These are phyloP conservation scores for Rotaria macrura DNA, from an alignment of 2,888 invertebrate genomes.

Conservation along the genomic window DNA sequence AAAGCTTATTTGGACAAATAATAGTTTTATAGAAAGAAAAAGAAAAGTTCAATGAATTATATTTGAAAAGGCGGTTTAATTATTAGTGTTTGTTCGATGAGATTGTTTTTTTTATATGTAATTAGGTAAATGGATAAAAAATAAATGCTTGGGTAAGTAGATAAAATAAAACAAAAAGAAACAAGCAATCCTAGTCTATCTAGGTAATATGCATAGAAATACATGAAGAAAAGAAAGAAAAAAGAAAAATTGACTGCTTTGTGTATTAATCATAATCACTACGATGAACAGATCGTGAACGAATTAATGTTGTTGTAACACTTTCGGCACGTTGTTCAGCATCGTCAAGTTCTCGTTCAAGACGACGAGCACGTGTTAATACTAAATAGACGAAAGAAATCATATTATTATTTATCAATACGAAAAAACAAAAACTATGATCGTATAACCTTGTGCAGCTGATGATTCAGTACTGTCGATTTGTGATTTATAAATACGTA, in stretches of 20 bases:
- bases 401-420: background rate
- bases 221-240: background rate
- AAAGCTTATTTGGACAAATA: too few relatives aligned
- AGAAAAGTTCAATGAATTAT: too few relatives aligned
- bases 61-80: too few relatives aligned
- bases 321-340: slow-evolving; percentile 33
- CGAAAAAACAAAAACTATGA: too few relatives aligned
- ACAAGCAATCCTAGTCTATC: background rate
- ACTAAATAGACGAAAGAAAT: background rate
- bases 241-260: background rate
- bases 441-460: background rate
- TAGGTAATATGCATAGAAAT: background rate
- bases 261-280: background rate
- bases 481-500: slow-evolving; percentile 33
- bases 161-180: background rate
- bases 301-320: slow-evolving; percentile 29
- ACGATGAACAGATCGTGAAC: slow-evolving; percentile 24
- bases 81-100: background rate
- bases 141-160: background rate
- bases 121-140: background rate
- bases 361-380: slow-evolving; percentile 21
- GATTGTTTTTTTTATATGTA: background rate
- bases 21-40: too few relatives aligned
- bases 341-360: slow-evolving; percentile 33
- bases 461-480: slow-evolving; percentile 25